Evolutionary conservation across 2,888 invertebrate species (phyloP).

Genomic region (Phasia obesa): DNA sequence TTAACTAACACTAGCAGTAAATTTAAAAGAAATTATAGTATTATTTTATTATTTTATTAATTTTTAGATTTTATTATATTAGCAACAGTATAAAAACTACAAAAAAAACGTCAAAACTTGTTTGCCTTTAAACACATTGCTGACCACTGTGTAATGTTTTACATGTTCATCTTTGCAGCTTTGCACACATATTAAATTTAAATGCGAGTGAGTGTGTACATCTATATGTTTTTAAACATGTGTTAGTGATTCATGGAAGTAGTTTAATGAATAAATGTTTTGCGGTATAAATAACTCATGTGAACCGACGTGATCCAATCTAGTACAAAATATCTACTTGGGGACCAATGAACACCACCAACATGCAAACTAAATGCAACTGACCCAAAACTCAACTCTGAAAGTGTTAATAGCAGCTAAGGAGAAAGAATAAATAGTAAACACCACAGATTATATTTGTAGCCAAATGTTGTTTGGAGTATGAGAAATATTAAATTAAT

Average conservation of each 20-base stretch:
- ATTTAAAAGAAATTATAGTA: too few relatives aligned
- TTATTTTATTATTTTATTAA: too few relatives aligned
- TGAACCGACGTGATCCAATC: constrained; percentile 74
- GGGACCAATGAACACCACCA: constrained; percentile 69
- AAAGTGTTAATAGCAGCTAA: constrained; percentile 42
- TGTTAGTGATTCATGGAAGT: constrained; percentile 72
- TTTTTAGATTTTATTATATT: too few relatives aligned
- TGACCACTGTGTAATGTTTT: constrained; percentile 49
- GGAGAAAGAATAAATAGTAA: constrained; percentile 12
- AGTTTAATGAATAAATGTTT: constrained; percentile 75
- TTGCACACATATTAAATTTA: constrained; percentile 12
- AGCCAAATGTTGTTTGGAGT: constrained; percentile 46
- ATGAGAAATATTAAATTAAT: constrained; percentile 70
- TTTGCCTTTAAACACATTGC: background rate
- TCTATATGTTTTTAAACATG: constrained; percentile 48
- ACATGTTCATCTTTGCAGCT: constrained; percentile 42
- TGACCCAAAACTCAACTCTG: constrained; percentile 59
- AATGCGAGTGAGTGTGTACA: constrained; percentile 10
- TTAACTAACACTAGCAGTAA: too few relatives aligned
- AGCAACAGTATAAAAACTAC: too few relatives aligned
- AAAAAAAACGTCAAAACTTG: background rate
- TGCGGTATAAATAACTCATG: constrained; percentile 73
- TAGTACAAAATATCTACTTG: constrained; percentile 73
- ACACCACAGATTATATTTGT: constrained; percentile 27
- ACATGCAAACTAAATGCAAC: constrained; percentile 50